Evolutionary conservation across 2,797 vertebrate species (phyloP), one percentile per base, ranked within the genome.

Genomic region (Ceyx erithaca): DNA sequence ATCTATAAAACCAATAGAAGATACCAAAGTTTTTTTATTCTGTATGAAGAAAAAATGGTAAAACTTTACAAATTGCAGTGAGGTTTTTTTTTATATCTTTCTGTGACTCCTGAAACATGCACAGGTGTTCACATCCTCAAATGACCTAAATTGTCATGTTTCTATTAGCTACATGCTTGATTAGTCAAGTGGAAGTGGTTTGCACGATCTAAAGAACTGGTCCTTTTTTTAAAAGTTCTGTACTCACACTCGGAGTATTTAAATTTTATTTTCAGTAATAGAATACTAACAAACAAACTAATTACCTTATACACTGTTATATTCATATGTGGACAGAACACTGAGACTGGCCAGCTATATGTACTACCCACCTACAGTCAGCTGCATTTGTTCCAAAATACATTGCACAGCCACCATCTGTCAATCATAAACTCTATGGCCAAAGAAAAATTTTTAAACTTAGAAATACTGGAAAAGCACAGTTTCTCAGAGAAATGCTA

Each of bases 351-450:
- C 45, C 77, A 80, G 35, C 70, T 90, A 19, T 58, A 37, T 10
- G 9, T 35, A 35, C 55, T 70, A 58, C 49, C 64, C 61, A 87
- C 57, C 30, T 37, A 62, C 54, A 89, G 68, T 51, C 68, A 77
- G 64, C 41, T 87, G 57, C 54, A 15, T 43, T 87, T 94, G 30
- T 66, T 91, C 87, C 82, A 93, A 92, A 96, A 81, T 43, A 51
- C 21, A 18, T 9, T 67, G 43, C 51, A 67, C 20, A 87, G 45
- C 20, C 55, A 69, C 82, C 59, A 76, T 80, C 73, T 92, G 81
- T 48, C 87, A 87, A 46, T 91, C 87, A 85, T 11, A 73, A 88
- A 51, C 3, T 30, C 48, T 6, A 12, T 16, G 33, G 69, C 67
- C 61, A 85, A 79, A 88, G 52, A 90, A 6, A 22, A 81, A 57